phyloP scores from a whole-genome alignment of 2,113 vertebrate genomes.

The Oryzias curvinotus region DNA sequence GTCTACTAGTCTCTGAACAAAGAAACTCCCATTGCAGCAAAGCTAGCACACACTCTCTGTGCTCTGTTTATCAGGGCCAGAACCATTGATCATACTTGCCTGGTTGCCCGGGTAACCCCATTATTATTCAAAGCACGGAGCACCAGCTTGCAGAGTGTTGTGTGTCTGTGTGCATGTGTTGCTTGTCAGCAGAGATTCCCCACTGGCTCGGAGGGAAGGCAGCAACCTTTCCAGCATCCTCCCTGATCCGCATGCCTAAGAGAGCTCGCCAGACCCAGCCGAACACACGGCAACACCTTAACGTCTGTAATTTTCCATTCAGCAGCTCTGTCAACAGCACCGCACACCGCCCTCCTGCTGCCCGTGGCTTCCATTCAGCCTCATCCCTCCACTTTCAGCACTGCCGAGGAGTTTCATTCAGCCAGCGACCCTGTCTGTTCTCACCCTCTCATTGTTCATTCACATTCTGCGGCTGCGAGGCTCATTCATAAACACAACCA shows the following conservation, averaged over 20 bases:
- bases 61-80: conserved; percentile 67
- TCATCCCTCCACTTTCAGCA: conserved; percentile 30
- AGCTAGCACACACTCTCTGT: conserved; percentile 22
- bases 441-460: conserved; percentile 64
- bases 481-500: conserved; percentile 78
- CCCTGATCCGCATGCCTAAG: conserved; percentile 53
- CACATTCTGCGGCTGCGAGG: conserved; percentile 64
- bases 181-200: conserved; percentile 52
- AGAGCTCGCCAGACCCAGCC: conserved; percentile 17
- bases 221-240: conserved; percentile 28
- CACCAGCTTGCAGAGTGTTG: conserved; percentile 53
- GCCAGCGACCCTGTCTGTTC: conserved; percentile 22
- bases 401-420: conserved; percentile 65
- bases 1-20: conserved; percentile 39
- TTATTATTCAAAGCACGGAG: conserved; percentile 76
- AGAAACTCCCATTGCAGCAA: conserved; percentile 50
- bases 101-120: conserved; percentile 73
- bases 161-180: conserved; percentile 23
- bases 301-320: conserved; percentile 18
- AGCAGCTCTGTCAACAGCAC: conserved; percentile 11
- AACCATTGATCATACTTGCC: conserved; percentile 66
- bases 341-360: not conserved
- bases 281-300: conserved; percentile 7
- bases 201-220: conserved; percentile 50
- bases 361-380: conserved; percentile 51